Conservation (phyloP, 2,888 invertebrate species). For the Plebejus argus region DNA sequence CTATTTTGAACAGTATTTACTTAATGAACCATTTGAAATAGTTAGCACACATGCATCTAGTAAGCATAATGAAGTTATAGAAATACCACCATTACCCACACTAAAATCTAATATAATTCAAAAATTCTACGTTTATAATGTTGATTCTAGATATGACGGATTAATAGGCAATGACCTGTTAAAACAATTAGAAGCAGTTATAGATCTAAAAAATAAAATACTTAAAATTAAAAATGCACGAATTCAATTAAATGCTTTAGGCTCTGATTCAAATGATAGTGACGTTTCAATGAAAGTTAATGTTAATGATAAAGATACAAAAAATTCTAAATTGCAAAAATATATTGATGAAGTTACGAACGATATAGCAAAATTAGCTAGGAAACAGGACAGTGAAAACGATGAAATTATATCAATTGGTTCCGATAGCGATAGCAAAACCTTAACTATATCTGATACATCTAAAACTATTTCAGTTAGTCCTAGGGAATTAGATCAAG, state of each 20-base stretch:
- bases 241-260: constrained; percentile 38
- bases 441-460: constrained; percentile 28
- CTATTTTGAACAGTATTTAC: too few species aligned
- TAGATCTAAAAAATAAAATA: constrained; percentile 36
- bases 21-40: constrained; percentile 35
- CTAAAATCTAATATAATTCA: constrained; percentile 36
- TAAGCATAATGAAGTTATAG: constrained; percentile 38
- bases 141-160: constrained; percentile 35
- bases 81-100: constrained; percentile 37
- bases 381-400: too few species aligned
- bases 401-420: too few species aligned
- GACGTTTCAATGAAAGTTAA: background rate
- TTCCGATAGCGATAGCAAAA: background rate
- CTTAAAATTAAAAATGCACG: constrained; percentile 34
- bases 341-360: constrained; percentile 16
- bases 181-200: constrained; percentile 36
- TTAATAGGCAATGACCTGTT: constrained; percentile 6
- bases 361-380: background rate
- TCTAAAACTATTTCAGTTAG: constrained; percentile 27
- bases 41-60: constrained; percentile 41
- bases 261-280: constrained; percentile 17
- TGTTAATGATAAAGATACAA: too few species aligned
- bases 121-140: constrained; percentile 40
- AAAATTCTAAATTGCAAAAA: too few species aligned
- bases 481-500: constrained; percentile 8